Percentiles rank a stretch among this genome's conserved stretches.
Conservation (phyloP, 2,888 invertebrate species). For the Carabus problematicus region DNA sequence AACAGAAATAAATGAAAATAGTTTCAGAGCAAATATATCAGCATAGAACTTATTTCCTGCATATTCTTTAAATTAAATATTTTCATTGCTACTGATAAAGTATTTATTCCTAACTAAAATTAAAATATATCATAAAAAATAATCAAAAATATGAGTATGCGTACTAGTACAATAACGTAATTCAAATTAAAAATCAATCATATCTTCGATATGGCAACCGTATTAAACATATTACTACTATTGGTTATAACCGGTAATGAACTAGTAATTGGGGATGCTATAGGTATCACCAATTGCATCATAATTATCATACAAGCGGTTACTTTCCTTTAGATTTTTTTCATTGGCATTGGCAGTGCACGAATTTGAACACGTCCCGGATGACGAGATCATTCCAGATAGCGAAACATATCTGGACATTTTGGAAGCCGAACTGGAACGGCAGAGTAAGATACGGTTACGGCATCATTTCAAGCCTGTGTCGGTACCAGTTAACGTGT, state of each 20-base stretch:
- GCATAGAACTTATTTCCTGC: no score
- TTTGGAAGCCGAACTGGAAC: conserved; percentile 25
- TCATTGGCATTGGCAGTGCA: conserved; percentile 24
- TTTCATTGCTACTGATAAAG: conserved; percentile 2
- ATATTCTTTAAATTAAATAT: no score
- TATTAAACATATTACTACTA: conserved; percentile 26
- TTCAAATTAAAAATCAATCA: no score
- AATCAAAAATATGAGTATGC: neutral
- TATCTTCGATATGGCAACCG: conserved; percentile 1
- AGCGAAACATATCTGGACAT: conserved; percentile 28
- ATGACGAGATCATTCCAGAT: conserved; percentile 14
- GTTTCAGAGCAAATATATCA: no score
- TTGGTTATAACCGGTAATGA: conserved; percentile 21
- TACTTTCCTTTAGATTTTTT: conserved; percentile 34
- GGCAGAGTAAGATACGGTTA: conserved; percentile 19
- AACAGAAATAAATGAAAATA: no score
- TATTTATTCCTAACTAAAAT: neutral
- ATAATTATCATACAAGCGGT: conserved; percentile 26
- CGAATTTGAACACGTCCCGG: conserved; percentile 19
- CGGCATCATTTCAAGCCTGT: conserved; percentile 24
- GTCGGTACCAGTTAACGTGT: neutral
- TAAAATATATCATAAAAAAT: neutral
- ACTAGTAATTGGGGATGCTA: conserved; percentile 20
- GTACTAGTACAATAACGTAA: neutral
- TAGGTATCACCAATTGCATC: conserved; percentile 19